Evolutionary conservation across 2,797 vertebrate species (phyloP).

Genomic region (Melopsittacus undulatus): DNA sequence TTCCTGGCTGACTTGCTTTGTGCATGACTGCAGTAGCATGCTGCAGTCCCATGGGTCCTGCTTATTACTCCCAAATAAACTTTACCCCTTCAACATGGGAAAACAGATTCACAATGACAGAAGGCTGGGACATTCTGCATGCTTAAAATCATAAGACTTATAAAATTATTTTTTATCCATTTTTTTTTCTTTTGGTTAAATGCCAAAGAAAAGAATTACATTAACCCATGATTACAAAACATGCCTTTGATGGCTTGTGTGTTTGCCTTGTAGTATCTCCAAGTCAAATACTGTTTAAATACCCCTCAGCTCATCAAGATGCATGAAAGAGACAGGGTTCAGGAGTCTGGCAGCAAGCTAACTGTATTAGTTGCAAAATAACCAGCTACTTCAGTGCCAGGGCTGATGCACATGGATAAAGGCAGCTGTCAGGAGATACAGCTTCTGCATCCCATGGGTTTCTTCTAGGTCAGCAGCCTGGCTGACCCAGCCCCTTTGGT

Average conservation of each 20-base stretch:
- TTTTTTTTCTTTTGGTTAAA: not conserved
- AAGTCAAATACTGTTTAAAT: constrained; percentile 54
- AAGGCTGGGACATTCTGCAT: constrained; percentile 40
- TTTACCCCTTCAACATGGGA: constrained; percentile 39
- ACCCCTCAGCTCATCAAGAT: not conserved
- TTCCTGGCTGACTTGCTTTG: not conserved
- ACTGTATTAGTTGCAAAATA: not conserved
- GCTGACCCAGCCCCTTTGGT: not conserved
- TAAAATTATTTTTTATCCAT: not conserved
- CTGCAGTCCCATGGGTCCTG: constrained; percentile 37
- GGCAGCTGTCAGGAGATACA: not conserved
- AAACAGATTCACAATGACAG: constrained; percentile 53
- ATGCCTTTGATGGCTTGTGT: constrained; percentile 24
- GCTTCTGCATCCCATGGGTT: not conserved
- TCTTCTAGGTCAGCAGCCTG: not conserved
- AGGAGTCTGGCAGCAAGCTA: not conserved
- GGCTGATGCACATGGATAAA: not conserved
- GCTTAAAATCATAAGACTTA: constrained; percentile 19
- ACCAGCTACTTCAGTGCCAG: not conserved
- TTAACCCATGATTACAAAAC: constrained; percentile 49
- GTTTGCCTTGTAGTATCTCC: constrained; percentile 41
- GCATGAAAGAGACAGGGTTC: not conserved
- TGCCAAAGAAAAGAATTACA: constrained; percentile 52
- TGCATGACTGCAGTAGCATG: constrained; percentile 29
- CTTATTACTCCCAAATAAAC: constrained; percentile 55